A percentile compares a stretch with the other conserved stretches of the same genome.
Evolutionary conservation across 2,888 invertebrate species (phyloP).

Genomic region (Limnephilus rhombicus): DNA sequence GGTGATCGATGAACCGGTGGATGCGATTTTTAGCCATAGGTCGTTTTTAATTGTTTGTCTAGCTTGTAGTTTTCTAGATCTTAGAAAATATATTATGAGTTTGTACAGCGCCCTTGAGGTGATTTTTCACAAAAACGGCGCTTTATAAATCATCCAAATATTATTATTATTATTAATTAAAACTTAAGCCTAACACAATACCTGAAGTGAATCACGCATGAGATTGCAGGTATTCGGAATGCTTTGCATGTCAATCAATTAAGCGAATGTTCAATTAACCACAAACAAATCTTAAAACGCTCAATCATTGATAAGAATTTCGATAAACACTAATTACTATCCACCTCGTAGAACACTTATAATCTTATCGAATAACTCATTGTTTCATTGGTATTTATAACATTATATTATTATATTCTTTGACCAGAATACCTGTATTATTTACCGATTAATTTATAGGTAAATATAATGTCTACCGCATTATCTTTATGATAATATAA

Average conservation of each 20-base stretch:
- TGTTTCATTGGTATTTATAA: not conserved
- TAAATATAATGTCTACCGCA: too few species aligned
- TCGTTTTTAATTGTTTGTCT: too few species aligned
- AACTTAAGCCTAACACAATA: not conserved
- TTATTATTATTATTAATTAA: too few species aligned
- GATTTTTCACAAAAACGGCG: too few species aligned
- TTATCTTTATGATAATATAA: too few species aligned
- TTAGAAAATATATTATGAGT: too few species aligned
- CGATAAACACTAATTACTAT: not conserved
- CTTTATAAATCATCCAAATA: too few species aligned
- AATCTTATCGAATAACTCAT: not conserved
- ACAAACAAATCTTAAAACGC: not conserved
- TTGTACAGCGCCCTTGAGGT: too few species aligned
- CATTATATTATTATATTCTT: not conserved
- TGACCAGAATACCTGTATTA: not conserved
- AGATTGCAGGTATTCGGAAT: not conserved
- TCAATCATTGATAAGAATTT: not conserved
- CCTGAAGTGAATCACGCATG: not conserved
- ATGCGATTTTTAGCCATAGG: too few species aligned
- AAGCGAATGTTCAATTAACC: not conserved
- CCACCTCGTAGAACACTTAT: not conserved
- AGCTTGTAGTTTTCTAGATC: too few species aligned
- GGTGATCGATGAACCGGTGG: too few species aligned
- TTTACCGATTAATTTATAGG: too few species aligned
- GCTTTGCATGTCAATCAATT: not conserved